A percentile compares a stretch with the other conserved stretches of the same genome.
Evolutionary conservation across 2,113 vertebrate genomes (phyloP).

Genomic region (Saguinus midas): DNA sequence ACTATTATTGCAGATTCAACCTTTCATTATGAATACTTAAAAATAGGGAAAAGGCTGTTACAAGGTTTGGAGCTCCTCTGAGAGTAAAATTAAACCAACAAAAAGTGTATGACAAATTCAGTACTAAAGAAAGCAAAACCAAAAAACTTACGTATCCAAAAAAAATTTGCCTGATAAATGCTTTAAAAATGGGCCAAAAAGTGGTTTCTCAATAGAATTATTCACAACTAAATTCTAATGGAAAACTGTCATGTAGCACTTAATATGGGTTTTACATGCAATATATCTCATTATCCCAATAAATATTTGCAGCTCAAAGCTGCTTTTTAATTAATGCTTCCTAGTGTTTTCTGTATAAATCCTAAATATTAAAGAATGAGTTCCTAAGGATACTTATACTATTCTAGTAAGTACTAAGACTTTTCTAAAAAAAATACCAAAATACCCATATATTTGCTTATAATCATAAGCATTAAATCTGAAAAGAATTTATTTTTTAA

Average conservation of each 20-base stretch:
- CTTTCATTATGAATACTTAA: constrained; percentile 38
- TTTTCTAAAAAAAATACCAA: background rate
- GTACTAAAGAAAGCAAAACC: background rate
- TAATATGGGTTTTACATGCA: background rate
- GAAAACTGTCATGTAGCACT: background rate
- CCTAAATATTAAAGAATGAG: constrained; percentile 8
- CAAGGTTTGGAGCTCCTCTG: constrained; percentile 12
- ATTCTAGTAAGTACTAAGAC: constrained; percentile 14
- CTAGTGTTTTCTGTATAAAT: background rate
- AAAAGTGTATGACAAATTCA: background rate
- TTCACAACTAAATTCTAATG: constrained; percentile 30
- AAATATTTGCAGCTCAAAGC: background rate
- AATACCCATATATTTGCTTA: constrained; percentile 15
- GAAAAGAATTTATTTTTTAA: constrained; percentile 47
- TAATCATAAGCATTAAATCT: constrained; percentile 22
- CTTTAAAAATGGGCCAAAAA: constrained; percentile 16
- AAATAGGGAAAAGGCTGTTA: background rate
- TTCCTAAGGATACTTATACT: constrained; percentile 5
- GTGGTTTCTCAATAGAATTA: constrained; percentile 40
- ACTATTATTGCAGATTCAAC: constrained; percentile 11
- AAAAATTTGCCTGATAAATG: constrained; percentile 9
- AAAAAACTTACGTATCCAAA: background rate
- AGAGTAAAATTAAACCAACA: constrained; percentile 35
- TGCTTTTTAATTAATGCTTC: constrained; percentile 13
- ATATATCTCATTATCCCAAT: background rate